Percentiles rank a stretch among this genome's conserved stretches.
Evolutionary conservation across 2,888 invertebrate genomes (phyloP).

Genomic region (Eristalis tenax): DNA sequence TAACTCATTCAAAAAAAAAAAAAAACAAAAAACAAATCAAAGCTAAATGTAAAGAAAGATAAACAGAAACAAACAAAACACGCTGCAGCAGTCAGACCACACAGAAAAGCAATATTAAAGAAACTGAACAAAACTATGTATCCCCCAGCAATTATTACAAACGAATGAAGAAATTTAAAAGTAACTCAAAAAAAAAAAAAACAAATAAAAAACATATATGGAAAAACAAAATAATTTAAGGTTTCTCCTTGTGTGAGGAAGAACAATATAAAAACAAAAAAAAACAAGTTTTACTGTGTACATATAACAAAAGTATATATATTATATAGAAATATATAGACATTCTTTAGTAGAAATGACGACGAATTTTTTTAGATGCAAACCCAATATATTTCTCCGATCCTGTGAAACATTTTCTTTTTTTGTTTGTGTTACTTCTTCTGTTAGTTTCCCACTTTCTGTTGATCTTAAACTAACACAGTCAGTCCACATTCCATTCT

Average conservation of each 20-base stretch:
- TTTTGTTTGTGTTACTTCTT: background rate
- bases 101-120: constrained; percentile 66
- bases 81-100: constrained; percentile 65
- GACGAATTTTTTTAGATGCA: constrained; percentile 65
- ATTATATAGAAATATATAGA: constrained; percentile 35
- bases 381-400: constrained; percentile 43
- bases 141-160: constrained; percentile 66
- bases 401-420: constrained; percentile 18
- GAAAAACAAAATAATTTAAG: constrained; percentile 58
- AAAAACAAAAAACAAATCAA: constrained; percentile 5
- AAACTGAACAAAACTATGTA: constrained; percentile 56
- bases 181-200: constrained; percentile 46
- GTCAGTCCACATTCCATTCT: constrained; percentile 43
- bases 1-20: constrained; percentile 33
- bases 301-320: constrained; percentile 48
- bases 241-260: constrained; percentile 62
- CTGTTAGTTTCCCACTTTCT: constrained; percentile 1
- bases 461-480: constrained; percentile 14
- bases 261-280: constrained; percentile 28
- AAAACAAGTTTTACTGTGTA: constrained; percentile 58
- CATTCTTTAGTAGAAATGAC: constrained; percentile 63
- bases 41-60: constrained; percentile 12
- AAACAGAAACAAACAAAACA: constrained; percentile 11
- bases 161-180: constrained; percentile 55
- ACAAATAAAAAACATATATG: constrained; percentile 7